Conservation (phyloP, 2,113 vertebrate species). For the Trematocara zebra region DNA sequence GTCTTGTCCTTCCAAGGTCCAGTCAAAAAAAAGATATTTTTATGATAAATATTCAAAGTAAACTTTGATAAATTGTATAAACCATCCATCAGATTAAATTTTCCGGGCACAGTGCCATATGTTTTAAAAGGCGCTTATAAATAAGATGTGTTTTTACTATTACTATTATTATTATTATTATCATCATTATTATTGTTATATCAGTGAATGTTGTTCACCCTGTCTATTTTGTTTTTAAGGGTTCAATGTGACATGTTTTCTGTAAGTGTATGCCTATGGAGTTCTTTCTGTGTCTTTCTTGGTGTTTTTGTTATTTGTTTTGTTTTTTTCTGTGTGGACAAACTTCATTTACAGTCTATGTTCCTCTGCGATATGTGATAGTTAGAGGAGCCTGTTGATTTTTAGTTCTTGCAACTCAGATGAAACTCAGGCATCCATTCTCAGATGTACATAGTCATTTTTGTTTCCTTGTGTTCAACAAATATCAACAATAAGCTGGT, state of each 20-base stretch:
- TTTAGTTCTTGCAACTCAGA: conserved; percentile 14
- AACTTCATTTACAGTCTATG: background rate
- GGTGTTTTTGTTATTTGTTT: background rate
- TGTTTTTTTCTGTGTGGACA: background rate
- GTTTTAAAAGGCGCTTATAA: background rate
- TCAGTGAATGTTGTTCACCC: background rate
- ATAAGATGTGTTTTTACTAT: background rate
- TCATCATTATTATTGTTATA: background rate
- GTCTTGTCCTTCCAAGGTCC: background rate
- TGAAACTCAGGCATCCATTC: conserved; percentile 43
- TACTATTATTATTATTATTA: background rate
- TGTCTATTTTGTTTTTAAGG: background rate
- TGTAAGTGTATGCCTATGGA: background rate
- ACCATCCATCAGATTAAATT: background rate
- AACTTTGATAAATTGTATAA: background rate
- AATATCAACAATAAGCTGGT: conserved; percentile 74
- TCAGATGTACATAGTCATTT: conserved; percentile 57
- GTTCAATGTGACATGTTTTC: background rate
- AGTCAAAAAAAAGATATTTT: background rate
- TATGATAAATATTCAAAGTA: background rate
- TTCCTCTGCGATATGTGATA: conserved; percentile 33
- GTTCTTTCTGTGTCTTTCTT: background rate
- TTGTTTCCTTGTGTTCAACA: conserved; percentile 49
- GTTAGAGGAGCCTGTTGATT: conserved; percentile 28
- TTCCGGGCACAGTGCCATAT: background rate